Conservation (phyloP, 2,888 invertebrate species). For the Gymnosoma rotundatum region DNA sequence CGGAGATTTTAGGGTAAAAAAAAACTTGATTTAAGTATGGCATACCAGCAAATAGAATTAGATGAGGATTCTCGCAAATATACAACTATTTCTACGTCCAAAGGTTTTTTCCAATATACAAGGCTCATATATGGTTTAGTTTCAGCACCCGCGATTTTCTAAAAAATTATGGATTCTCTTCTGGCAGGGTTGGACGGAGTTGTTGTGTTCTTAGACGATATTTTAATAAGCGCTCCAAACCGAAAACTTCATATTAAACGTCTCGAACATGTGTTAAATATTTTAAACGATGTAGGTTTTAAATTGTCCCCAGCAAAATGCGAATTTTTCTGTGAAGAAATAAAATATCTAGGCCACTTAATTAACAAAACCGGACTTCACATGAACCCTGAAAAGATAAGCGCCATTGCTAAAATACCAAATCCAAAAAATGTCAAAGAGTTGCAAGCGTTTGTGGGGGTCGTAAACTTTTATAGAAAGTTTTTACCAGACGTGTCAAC, state of each 20-base stretch:
- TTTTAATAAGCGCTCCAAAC: slow-evolving; percentile 71
- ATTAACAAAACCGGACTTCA: no score
- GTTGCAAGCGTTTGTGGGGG: slow-evolving; percentile 71
- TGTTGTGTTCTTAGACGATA: slow-evolving; percentile 72
- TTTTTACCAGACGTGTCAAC: slow-evolving; percentile 46
- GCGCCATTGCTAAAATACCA: no score
- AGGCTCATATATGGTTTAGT: no score
- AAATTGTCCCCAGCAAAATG: no score
- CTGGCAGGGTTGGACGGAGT: slow-evolving; percentile 72
- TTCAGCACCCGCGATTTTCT: slow-evolving; percentile 79
- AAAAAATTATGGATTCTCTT: slow-evolving; percentile 74
- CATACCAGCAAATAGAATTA: no score
- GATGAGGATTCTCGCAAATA: slow-evolving; percentile 71
- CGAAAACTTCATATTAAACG: neutral
- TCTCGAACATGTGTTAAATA: neutral
- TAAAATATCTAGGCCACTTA: no score
- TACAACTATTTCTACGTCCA: neutral
- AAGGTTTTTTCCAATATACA: slow-evolving; percentile 56
- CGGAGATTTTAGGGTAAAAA: slow-evolving; percentile 69
- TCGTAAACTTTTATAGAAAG: slow-evolving; percentile 53
- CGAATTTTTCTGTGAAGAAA: no score
- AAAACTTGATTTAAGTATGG: no score
- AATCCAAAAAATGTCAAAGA: slow-evolving; percentile 64
- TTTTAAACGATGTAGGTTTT: neutral
- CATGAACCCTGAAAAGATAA: no score